phyloP scores from a whole-genome alignment of 2,113 vertebrate species.

The Strix uralensis region DNA sequence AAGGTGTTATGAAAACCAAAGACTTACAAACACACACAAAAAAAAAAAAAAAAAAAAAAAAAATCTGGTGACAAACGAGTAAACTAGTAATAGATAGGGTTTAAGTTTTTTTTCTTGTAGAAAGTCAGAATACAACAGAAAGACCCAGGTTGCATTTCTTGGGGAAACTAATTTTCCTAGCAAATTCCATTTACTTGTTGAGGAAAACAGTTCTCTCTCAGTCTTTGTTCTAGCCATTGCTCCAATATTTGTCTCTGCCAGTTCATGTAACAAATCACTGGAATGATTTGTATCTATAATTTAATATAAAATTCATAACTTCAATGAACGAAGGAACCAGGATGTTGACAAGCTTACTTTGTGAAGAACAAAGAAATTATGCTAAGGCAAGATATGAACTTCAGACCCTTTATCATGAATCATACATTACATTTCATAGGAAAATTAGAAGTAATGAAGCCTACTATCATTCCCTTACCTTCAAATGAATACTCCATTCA shows the following conservation, averaged over 20 bases:
- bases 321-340: not conserved
- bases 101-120: not conserved
- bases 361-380: not conserved
- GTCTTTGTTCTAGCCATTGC: not conserved
- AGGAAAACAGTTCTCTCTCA: not conserved
- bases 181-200: not conserved
- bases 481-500: not conserved
- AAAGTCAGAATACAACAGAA: not conserved
- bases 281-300: not conserved
- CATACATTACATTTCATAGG: not conserved
- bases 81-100: not conserved
- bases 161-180: not conserved
- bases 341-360: not conserved
- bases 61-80: not conserved
- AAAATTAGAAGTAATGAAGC: not conserved
- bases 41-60: not conserved
- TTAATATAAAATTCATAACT: not conserved
- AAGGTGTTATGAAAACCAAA: not conserved
- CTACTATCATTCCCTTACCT: not conserved
- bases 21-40: not conserved
- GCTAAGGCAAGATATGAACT: not conserved
- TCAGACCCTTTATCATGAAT: not conserved
- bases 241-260: not conserved
- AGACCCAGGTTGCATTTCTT: not conserved
- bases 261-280: not conserved